A percentile compares a stretch with the other conserved stretches of the same genome.
Conservation (phyloP, 2,113 vertebrate species). For the Eclectus roratus region DNA sequence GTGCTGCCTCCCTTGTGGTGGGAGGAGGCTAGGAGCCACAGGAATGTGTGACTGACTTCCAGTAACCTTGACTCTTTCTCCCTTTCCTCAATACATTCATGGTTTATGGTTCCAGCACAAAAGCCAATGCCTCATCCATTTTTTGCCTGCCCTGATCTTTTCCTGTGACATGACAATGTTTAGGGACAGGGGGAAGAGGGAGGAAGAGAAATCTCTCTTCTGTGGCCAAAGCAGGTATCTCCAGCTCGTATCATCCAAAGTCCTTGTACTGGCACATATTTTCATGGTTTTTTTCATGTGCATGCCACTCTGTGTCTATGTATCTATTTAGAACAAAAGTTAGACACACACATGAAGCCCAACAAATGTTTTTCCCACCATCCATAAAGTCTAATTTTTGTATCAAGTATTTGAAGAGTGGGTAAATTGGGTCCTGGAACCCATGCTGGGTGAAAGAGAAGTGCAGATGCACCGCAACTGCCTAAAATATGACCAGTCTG, state of each 20-base stretch:
- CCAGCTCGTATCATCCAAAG: not conserved
- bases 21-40: conserved; percentile 57
- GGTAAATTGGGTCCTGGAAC: not conserved
- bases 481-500: not conserved
- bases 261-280: not conserved
- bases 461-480: not conserved
- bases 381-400: not conserved
- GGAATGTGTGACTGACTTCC: conserved; percentile 68
- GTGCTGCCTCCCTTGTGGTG: not conserved
- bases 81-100: not conserved
- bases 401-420: not conserved
- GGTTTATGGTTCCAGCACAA: not conserved
- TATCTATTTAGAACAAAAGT: not conserved
- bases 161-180: not conserved
- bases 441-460: not conserved
- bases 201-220: not conserved
- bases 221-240: not conserved
- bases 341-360: not conserved
- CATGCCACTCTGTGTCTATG: not conserved
- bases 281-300: not conserved
- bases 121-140: not conserved
- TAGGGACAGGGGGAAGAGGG: not conserved
- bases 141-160: not conserved
- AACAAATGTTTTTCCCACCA: not conserved
- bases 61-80: conserved; percentile 71